These are phyloP conservation scores for Nixonia krombeini DNA, from an alignment of 1,140 invertebrate species.

Conservation along the genomic window DNA sequence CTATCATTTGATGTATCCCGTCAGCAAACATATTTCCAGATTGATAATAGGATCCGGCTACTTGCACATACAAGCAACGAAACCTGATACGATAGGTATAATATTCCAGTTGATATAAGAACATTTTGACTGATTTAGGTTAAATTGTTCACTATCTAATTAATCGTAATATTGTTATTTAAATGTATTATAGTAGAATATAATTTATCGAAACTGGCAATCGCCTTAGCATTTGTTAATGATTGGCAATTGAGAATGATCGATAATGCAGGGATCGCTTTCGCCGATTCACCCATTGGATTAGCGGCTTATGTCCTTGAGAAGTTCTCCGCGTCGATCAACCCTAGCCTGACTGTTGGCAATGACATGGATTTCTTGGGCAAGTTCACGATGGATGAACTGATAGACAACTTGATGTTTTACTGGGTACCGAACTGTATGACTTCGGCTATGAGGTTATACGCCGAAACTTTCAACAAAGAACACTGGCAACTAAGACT, in stretches of 20 bases:
- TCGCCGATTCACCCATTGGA: conserved; percentile 77
- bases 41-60: conserved; percentile 82
- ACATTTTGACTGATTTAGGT: conserved; percentile 4
- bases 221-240: too few species aligned
- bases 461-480: conserved; percentile 73
- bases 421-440: conserved; percentile 82
- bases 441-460: conserved; percentile 78
- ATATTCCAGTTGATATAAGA: conserved; percentile 31
- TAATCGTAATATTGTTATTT: background rate
- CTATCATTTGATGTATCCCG: conserved; percentile 75
- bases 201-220: too few species aligned
- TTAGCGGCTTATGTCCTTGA: conserved; percentile 82
- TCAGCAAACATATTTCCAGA: conserved; percentile 66
- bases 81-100: conserved; percentile 88
- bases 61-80: conserved; percentile 86
- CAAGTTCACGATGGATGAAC: conserved; percentile 75
- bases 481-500: conserved; percentile 54
- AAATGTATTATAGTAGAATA: background rate
- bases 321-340: conserved; percentile 80
- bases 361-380: conserved; percentile 76
- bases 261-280: conserved; percentile 74
- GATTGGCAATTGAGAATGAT: too few species aligned
- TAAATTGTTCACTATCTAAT: too few species aligned
- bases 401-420: conserved; percentile 84
- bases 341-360: conserved; percentile 58